Conservation (phyloP, 2,113 vertebrate genomes). For the Catagonus wagneri region DNA sequence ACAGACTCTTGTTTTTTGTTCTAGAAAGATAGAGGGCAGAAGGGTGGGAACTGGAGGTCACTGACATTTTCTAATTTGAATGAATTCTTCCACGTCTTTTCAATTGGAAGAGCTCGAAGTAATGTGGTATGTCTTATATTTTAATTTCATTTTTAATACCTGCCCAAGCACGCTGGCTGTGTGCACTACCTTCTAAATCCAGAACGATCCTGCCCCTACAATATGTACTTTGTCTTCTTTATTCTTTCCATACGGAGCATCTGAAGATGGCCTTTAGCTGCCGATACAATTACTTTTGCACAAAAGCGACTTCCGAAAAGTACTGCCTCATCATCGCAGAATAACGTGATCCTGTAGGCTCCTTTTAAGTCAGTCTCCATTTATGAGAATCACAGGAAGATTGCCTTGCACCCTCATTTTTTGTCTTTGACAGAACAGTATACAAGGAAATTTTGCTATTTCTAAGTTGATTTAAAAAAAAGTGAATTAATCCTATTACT, state of each 20-base stretch:
- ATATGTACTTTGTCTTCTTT: slow-evolving; percentile 29
- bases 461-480: background rate
- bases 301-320: slow-evolving; percentile 35
- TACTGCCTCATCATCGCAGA: background rate
- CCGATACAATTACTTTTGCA: slow-evolving; percentile 49
- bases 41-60: background rate
- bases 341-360: background rate
- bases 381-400: background rate
- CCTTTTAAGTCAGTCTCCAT: background rate
- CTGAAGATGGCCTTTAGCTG: background rate
- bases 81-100: slow-evolving; percentile 7
- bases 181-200: background rate
- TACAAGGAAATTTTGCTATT: background rate
- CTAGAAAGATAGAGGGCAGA: background rate
- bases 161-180: background rate
- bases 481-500: background rate
- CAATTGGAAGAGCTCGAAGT: slow-evolving; percentile 36
- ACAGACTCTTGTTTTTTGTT: background rate
- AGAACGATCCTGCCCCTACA: background rate
- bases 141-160: slow-evolving; percentile 55
- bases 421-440: background rate
- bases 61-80: slow-evolving; percentile 21
- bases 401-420: background rate
- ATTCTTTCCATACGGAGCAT: background rate
- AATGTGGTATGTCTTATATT: background rate